phyloP scores from a whole-genome alignment of 2,888 invertebrate genomes.

The Phlogophora meticulosa region DNA sequence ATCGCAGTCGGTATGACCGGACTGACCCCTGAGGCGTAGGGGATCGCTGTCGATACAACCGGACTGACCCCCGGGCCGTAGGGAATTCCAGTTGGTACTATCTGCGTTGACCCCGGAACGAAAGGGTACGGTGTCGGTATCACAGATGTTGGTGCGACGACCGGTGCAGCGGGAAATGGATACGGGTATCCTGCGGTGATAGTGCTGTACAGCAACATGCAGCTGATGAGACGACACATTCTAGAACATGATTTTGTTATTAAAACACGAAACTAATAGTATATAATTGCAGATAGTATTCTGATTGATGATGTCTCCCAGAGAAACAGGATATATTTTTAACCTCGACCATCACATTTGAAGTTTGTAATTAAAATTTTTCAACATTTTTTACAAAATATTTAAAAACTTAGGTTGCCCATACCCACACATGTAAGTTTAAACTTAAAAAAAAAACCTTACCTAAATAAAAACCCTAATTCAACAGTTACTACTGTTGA shows the following conservation, averaged over 20 bases:
- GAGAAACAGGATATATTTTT: too few relatives aligned
- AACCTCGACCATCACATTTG: too few relatives aligned
- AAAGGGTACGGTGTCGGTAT: slow-evolving; percentile 55
- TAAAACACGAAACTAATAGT: too few relatives aligned
- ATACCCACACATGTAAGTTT: too few relatives aligned
- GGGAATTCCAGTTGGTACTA: slow-evolving; percentile 57
- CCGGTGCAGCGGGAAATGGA: slow-evolving; percentile 57
- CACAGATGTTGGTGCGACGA: slow-evolving; percentile 45
- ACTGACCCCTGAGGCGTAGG: slow-evolving; percentile 27
- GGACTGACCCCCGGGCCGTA: slow-evolving; percentile 57
- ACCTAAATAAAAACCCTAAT: too few relatives aligned
- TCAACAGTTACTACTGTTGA: too few relatives aligned
- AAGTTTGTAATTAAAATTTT: too few relatives aligned
- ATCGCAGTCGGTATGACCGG: slow-evolving; percentile 53
- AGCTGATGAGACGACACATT: slow-evolving; percentile 66
- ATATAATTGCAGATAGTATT: too few relatives aligned
- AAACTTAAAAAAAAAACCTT: too few relatives aligned
- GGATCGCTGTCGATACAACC: background rate
- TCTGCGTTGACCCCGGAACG: slow-evolving; percentile 28
- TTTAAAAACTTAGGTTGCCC: too few relatives aligned
- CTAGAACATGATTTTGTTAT: slow-evolving; percentile 55
- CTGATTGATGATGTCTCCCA: too few relatives aligned
- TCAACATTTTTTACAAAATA: too few relatives aligned
- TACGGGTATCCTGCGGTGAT: slow-evolving; percentile 57
- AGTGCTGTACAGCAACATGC: slow-evolving; percentile 65